These are phyloP conservation scores for Auanema sp. DNA, from an alignment of 2,888 invertebrate genomes.

Conservation along the genomic window DNA sequence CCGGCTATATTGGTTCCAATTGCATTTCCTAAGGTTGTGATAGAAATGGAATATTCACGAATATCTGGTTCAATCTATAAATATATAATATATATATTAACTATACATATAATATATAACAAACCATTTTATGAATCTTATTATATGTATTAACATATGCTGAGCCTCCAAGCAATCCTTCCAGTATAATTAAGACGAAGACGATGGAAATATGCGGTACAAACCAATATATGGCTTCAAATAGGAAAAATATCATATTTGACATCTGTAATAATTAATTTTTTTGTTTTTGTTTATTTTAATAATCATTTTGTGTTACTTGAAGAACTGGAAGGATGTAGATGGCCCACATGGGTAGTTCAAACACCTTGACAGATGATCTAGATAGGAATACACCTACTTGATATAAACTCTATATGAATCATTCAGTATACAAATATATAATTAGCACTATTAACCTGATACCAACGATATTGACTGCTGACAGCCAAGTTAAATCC, in stretches of 20 bases:
- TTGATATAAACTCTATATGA: slow-evolving; percentile 72
- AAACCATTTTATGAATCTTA: slow-evolving; percentile 74
- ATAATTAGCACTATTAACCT: slow-evolving; percentile 9
- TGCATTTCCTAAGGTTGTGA: slow-evolving; percentile 77
- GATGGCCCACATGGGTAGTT: slow-evolving; percentile 68
- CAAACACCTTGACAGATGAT: slow-evolving; percentile 77
- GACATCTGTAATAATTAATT: slow-evolving; percentile 69
- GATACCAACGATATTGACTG: slow-evolving; percentile 47
- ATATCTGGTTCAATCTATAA: slow-evolving; percentile 43
- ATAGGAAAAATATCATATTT: slow-evolving; percentile 73
- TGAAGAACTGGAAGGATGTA: slow-evolving; percentile 57
- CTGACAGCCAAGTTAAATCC: slow-evolving; percentile 43
- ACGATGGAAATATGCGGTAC: slow-evolving; percentile 75
- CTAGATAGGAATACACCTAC: slow-evolving; percentile 81
- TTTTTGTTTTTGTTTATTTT: no score
- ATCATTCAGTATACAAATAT: no score
- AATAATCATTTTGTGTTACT: slow-evolving; percentile 28
- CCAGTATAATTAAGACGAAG: slow-evolving; percentile 74
- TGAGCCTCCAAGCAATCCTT: slow-evolving; percentile 77
- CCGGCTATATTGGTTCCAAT: slow-evolving; percentile 79
- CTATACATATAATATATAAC: not conserved
- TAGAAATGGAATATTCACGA: slow-evolving; percentile 75
- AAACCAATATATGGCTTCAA: slow-evolving; percentile 74
- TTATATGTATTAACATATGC: slow-evolving; percentile 83
- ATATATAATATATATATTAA: no score